Percentiles rank a stretch among this genome's conserved stretches.
Evolutionary conservation across 2,113 vertebrate species (phyloP).

Genomic region (Mystacornis crossleyi): DNA sequence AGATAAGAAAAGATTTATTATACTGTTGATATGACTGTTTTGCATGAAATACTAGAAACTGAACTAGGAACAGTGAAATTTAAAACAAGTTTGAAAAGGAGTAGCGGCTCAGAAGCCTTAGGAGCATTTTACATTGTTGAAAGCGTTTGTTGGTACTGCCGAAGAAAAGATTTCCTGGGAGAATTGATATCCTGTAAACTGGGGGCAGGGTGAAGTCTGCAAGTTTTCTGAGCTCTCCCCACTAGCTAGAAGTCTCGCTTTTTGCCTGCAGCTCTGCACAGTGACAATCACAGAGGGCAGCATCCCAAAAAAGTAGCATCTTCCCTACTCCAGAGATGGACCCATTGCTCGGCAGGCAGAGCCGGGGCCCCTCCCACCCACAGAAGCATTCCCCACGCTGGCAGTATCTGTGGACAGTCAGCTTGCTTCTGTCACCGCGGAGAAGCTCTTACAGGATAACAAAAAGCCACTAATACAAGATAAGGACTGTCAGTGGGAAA

Average conservation of each 20-base stretch:
- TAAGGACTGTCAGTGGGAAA: neutral
- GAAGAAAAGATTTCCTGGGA: neutral
- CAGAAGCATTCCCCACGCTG: neutral
- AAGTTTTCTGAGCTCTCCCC: neutral
- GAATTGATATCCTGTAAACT: neutral
- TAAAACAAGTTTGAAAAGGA: neutral
- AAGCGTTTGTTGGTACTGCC: neutral
- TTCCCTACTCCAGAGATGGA: neutral
- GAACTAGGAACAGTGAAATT: neutral
- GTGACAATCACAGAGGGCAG: neutral
- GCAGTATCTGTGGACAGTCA: neutral
- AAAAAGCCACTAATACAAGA: neutral
- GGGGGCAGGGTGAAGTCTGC: neutral
- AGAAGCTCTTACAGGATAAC: neutral
- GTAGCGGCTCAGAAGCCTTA: neutral
- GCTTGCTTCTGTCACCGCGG: neutral
- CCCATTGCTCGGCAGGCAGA: neutral
- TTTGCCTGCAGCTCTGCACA: neutral
- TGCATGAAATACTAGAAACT: neutral
- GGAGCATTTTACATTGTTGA: accelerated
- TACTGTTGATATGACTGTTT: neutral
- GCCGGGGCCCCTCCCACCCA: neutral
- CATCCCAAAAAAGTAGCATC: neutral
- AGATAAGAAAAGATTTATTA: neutral
- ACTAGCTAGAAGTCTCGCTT: neutral